These are phyloP conservation scores for Dufourea novaeangliae DNA, from an alignment of 1,140 invertebrate species.

Conservation along the genomic window DNA sequence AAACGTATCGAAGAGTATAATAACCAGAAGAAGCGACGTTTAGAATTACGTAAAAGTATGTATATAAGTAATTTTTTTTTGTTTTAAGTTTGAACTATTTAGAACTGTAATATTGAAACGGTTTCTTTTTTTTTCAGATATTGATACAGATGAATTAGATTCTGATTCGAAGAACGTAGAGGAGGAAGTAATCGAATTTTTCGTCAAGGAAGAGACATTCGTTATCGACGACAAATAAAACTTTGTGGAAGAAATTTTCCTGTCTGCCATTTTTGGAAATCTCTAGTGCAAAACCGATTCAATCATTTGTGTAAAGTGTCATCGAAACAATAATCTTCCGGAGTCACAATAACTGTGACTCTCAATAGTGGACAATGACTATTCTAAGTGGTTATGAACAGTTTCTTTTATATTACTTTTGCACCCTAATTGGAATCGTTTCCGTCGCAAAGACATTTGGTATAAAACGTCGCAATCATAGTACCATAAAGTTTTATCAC, in stretches of 20 bases:
- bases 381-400: slow-evolving; percentile 54
- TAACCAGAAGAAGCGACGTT: slow-evolving; percentile 88
- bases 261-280: slow-evolving; percentile 65
- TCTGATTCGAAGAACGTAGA: slow-evolving; percentile 93
- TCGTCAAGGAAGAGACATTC: slow-evolving; percentile 97
- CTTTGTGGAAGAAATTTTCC: slow-evolving; percentile 37
- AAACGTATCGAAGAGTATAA: slow-evolving; percentile 89
- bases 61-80: slow-evolving; percentile 76
- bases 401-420: slow-evolving; percentile 54
- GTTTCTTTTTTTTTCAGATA: slow-evolving; percentile 85
- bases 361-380: slow-evolving; percentile 59
- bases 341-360: slow-evolving; percentile 45
- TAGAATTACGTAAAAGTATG: slow-evolving; percentile 94
- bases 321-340: slow-evolving; percentile 33
- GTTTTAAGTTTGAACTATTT: slow-evolving; percentile 10
- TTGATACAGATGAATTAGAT: slow-evolving; percentile 95
- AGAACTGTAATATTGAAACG: slow-evolving; percentile 20
- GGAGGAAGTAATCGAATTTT: slow-evolving; percentile 98
- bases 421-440: slow-evolving; percentile 47
- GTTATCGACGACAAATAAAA: slow-evolving; percentile 85
- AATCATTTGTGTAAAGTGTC: slow-evolving; percentile 52
- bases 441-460: slow-evolving; percentile 41
- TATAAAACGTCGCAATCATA: slow-evolving; percentile 64
- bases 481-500: slow-evolving; percentile 75
- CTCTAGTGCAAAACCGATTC: slow-evolving; percentile 56